Evolutionary conservation across 2,113 vertebrate genomes (phyloP), one percentile per base, ranked within the genome.

Genomic region (Cryptotis parvus): DNA sequence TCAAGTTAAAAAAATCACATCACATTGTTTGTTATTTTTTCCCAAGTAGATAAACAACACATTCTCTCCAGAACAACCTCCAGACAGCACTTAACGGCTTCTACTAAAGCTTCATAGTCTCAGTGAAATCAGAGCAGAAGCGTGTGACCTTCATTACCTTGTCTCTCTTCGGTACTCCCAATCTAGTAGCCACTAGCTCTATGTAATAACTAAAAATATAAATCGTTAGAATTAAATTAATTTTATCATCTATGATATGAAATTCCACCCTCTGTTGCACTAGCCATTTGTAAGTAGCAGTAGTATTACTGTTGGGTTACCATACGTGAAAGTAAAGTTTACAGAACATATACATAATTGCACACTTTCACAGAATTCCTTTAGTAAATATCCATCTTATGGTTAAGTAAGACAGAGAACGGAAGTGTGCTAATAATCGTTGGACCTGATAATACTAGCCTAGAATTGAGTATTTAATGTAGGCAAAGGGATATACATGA

Each of bases 211-310:
- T 75, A 84, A 49, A n/a, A 68, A 24, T 72, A 39, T 81, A 65
- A 82, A 61, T 22, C 41, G 16, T 49, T 76, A n/a, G 43, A 78
- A 73, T 43, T n/a, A 80, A 91, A 39, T 77, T 35, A 92, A 87
- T 49, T 49, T 49, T 10, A 49, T 49, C 14, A 9, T 10, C 45
- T 6, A 7, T 49, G 45, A 65, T 33, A 18, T 33, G 66, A 83
- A 77, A 29, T 72, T 52, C 16, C 20, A 49, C 14, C 45, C 45
- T 49, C 45, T 49, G 45, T 49, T 9, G 68, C 68, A 69, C 33
- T 68, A 68, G 63, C 49, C 37, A 74, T 26, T 20, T 24, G 58
- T 37, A 63, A 84, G 15, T 29, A 3, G 69, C 24, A 26, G n/a
- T 1, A 83, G 24, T 26, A 92, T 73, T 91, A n/a, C n/a, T 39